Conservation (phyloP, 2,888 invertebrate genomes). For the Papilio gigon region DNA sequence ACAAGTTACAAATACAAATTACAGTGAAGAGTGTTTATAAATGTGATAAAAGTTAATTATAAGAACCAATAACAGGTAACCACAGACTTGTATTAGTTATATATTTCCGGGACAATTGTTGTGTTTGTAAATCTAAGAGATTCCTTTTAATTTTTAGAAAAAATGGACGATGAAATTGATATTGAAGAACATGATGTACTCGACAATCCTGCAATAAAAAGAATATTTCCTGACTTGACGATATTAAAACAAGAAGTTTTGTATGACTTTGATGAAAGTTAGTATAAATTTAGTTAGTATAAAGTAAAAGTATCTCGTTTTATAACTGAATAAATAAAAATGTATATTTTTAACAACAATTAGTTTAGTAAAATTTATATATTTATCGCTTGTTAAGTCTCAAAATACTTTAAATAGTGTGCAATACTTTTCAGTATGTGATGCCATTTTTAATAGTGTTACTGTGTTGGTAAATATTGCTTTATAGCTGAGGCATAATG, state of each 20-base stretch:
- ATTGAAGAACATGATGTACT: slow-evolving; percentile 71
- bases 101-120: neutral
- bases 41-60: too few relatives aligned
- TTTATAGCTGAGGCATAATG: too few relatives aligned
- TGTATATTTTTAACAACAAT: too few relatives aligned
- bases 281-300: slow-evolving; percentile 31
- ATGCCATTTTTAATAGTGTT: too few relatives aligned
- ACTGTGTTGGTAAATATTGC: too few relatives aligned
- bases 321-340: neutral
- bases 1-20: too few relatives aligned
- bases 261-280: slow-evolving; percentile 55
- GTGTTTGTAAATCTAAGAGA: neutral
- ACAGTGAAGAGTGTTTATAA: too few relatives aligned
- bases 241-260: slow-evolving; percentile 58
- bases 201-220: slow-evolving; percentile 61
- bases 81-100: too few relatives aligned
- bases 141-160: neutral
- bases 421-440: neutral
- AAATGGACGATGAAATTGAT: slow-evolving; percentile 65
- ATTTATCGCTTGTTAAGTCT: neutral
- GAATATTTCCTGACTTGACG: slow-evolving; percentile 65
- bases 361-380: neutral
- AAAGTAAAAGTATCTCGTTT: neutral
- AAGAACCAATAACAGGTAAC: too few relatives aligned
- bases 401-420: too few relatives aligned